Evolutionary conservation across 2,797 vertebrate genomes (phyloP).

Genomic region (Nothura maculosa): DNA sequence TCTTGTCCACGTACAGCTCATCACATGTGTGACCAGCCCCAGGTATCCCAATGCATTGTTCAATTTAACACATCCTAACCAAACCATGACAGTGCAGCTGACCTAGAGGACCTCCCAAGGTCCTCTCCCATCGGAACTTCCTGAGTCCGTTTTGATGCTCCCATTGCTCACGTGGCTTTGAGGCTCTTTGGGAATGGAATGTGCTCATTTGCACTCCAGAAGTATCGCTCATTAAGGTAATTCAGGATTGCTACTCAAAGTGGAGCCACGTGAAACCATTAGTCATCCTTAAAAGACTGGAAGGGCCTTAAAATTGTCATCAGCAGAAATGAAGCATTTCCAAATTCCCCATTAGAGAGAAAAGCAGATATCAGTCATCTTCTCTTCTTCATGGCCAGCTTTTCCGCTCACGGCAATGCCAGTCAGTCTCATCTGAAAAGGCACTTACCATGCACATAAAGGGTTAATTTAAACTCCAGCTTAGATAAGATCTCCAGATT

Average conservation of each 20-base stretch:
- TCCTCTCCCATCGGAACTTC: not conserved
- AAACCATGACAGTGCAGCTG: not conserved
- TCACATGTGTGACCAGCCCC: fast-evolving
- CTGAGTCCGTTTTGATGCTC: no score
- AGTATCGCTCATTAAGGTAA: not conserved
- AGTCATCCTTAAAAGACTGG: not conserved
- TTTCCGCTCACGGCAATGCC: not conserved
- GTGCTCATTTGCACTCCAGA: not conserved
- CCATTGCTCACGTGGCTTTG: not conserved
- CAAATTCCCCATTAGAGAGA: not conserved
- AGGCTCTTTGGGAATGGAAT: not conserved
- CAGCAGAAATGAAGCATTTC: no score
- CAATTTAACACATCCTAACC: fast-evolving
- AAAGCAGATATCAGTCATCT: not conserved
- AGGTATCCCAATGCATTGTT: not conserved
- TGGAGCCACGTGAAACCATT: not conserved
- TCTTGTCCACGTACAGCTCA: not conserved
- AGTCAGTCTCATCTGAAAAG: not conserved
- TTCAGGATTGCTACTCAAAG: not conserved
- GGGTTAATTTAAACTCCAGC: not conserved
- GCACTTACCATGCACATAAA: not conserved
- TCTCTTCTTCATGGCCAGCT: not conserved
- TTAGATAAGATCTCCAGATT: no score
- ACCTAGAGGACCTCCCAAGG: not conserved
- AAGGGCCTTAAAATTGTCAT: not conserved